A percentile compares a stretch with the other conserved stretches of the same genome.
Conservation (phyloP, 92 coral and sea anemone genomes). For the Muricea muricata region DNA sequence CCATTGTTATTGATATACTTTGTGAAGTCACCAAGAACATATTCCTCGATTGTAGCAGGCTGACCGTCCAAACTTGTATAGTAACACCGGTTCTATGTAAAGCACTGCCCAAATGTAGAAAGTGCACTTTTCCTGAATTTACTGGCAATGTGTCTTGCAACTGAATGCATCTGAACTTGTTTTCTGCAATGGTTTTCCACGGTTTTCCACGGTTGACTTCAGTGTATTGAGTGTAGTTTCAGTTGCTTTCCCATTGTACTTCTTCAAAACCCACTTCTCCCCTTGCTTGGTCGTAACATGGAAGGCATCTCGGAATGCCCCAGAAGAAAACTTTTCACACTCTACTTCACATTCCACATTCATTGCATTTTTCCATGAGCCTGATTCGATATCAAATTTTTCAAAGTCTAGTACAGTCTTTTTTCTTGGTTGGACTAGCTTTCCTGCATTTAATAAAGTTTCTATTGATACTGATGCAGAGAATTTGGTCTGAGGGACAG, state of each 20-base stretch:
- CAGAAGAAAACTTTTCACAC: constrained; percentile 53
- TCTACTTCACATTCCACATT: no score
- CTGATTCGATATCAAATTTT: constrained; percentile 13
- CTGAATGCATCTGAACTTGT: constrained; percentile 58
- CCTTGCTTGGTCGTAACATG: constrained; percentile 25
- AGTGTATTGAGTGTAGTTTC: constrained; percentile 1
- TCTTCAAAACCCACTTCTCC: constrained; percentile 60
- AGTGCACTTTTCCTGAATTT: constrained; percentile 44
- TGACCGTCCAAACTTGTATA: constrained; percentile 27
- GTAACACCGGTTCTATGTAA: constrained; percentile 46
- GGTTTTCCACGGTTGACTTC: constrained; percentile 35
- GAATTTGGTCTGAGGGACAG: constrained; percentile 7
- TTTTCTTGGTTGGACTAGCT: constrained; percentile 50
- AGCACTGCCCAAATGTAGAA: constrained; percentile 51
- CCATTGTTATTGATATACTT: constrained; percentile 59
- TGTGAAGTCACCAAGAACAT: constrained; percentile 55
- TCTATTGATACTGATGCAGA: constrained; percentile 54
- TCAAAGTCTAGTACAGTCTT: constrained; percentile 36
- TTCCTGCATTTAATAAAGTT: constrained; percentile 59
- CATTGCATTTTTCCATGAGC: no score
- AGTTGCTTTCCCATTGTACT: constrained; percentile 36
- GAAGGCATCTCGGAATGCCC: constrained; percentile 54
- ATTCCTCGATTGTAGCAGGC: constrained; percentile 56
- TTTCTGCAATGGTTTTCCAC: constrained; percentile 53
- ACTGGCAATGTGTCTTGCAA: constrained; percentile 60